phyloP scores from a whole-genome alignment of 2,113 vertebrate species.

The Plestiodon gilberti region DNA sequence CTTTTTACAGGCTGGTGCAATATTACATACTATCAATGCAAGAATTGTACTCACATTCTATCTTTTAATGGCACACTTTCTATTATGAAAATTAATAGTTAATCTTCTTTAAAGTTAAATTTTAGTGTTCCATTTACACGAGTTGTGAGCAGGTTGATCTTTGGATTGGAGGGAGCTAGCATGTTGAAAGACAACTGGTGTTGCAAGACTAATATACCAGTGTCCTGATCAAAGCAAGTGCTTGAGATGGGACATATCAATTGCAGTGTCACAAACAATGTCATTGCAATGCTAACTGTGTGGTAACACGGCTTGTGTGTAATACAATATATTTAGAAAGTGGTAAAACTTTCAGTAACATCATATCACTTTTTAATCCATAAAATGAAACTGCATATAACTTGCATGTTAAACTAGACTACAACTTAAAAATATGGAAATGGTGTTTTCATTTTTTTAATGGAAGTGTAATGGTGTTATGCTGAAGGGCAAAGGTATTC shows the following conservation, averaged over 20 bases:
- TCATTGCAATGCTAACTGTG: background rate
- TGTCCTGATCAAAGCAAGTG: background rate
- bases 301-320: background rate
- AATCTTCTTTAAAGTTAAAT: too few species aligned
- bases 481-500: background rate
- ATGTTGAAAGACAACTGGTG: too few species aligned
- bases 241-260: background rate
- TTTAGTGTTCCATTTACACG: too few species aligned
- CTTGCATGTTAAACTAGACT: background rate
- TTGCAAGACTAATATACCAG: background rate
- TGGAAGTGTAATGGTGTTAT: background rate
- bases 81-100: conserved; percentile 9
- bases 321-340: background rate
- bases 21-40: conserved; percentile 57
- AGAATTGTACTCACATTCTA: conserved; percentile 47
- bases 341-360: background rate
- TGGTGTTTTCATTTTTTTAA: background rate
- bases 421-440: background rate
- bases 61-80: conserved; percentile 34
- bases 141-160: background rate
- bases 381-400: background rate
- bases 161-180: too few species aligned
- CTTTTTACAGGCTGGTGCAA: conserved; percentile 43
- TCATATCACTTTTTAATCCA: background rate
- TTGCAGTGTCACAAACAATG: background rate